Conservation (phyloP, 2,888 invertebrate species). For the Helleia helle region DNA sequence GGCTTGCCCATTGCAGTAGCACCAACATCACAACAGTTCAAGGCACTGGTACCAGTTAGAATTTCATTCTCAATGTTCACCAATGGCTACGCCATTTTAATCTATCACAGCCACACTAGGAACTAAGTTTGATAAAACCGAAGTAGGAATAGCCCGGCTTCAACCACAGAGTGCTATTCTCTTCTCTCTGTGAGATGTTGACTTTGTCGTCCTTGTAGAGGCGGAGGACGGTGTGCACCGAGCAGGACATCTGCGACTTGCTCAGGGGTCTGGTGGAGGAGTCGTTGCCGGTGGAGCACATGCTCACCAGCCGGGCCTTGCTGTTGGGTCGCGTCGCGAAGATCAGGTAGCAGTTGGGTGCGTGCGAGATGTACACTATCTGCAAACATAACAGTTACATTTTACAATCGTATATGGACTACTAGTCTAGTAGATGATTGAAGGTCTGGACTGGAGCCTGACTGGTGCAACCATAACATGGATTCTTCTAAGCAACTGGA, state of each 20-base stretch:
- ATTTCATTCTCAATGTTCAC: background rate
- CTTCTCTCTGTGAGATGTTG: slow-evolving; percentile 51
- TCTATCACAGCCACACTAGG: slow-evolving; percentile 49
- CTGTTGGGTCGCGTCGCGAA: slow-evolving; percentile 36
- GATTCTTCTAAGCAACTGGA: too few relatives aligned
- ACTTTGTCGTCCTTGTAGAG: slow-evolving; percentile 44
- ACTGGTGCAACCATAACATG: too few relatives aligned
- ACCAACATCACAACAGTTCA: slow-evolving; percentile 15
- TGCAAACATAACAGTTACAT: too few relatives aligned
- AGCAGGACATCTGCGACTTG: slow-evolving; percentile 54
- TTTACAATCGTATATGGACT: too few relatives aligned
- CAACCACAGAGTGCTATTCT: slow-evolving; percentile 50
- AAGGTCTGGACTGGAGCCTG: too few relatives aligned
- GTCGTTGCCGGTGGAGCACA: slow-evolving; percentile 54
- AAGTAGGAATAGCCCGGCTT: slow-evolving; percentile 51
- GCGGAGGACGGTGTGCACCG: slow-evolving; percentile 46
- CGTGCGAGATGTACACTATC: slow-evolving; percentile 53
- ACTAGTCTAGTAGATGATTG: too few relatives aligned
- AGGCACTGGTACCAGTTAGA: slow-evolving; percentile 7
- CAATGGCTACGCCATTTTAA: background rate
- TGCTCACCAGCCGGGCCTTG: slow-evolving; percentile 35
- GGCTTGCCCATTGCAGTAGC: slow-evolving; percentile 13
- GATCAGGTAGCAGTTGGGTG: slow-evolving; percentile 53
- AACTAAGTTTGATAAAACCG: slow-evolving; percentile 59
- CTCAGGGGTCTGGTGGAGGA: slow-evolving; percentile 29